Base-by-base conservation (phyloP, 2,113 vertebrate species). In the Spermophilus dauricus region DNA sequence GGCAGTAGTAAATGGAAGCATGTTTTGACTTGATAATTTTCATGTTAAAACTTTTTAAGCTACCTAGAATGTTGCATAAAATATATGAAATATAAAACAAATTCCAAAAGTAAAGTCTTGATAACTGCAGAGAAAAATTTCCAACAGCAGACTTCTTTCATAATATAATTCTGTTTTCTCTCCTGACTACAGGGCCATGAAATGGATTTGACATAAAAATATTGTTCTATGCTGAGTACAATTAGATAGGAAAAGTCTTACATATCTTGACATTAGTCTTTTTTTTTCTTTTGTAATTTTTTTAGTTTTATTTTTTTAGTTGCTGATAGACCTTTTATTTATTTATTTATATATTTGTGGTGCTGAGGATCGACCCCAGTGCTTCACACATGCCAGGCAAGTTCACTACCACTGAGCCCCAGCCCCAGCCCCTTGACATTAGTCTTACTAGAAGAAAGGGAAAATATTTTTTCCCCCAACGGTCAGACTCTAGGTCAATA, bases 51-150 rank as follows among this genome's bases (percentile, higher is more conserved):
- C 80, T 28, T 56, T 56, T 81, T 24, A 92, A 53, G 16, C 24
- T 45, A 56, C 73, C 42, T 87, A 86, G 75, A 81, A 72, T 82
- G 87, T 65, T 51, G 22, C 12, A 17, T 91, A 86, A 86, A 77
- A 80, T 13, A 53, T 48, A 80, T 95, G n/a, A 87, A 81, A 75
- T 28, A 86, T 20, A 81, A 39, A 95, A 86, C 53, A 86, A 30
- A 92, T 87, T 87, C 45, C 56, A 73, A 81, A 91, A 61, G 51
- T 48, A 87, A 91, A 91, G 7, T 75, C n/a, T 75, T 81, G 4
- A 70, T 91, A 86, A 85, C 70, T 61, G 34, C 63, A 78, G 51
- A 63, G 48, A 72, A 91, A 85, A 78, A 70, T 86, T 86, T 80
- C 39, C 42, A 63, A 42, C 12, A 14, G 24, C 45, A 84, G 42